Evolutionary conservation across 2,888 invertebrate species (phyloP).

Genomic region (Tetropium fuscum): DNA sequence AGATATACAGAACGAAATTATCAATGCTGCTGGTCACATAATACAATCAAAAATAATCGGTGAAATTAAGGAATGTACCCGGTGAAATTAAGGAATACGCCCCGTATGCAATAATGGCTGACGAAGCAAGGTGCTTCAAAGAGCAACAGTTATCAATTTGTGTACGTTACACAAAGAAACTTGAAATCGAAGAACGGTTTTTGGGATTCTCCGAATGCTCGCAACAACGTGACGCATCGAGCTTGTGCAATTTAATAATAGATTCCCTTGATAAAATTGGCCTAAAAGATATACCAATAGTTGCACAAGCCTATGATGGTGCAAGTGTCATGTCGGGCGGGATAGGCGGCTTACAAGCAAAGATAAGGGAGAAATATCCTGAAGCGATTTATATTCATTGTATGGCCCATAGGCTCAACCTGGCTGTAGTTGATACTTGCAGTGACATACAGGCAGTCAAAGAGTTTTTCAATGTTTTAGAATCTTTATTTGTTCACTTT

Average conservation of each 20-base stretch:
- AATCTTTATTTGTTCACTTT: conserved; percentile 37
- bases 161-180: conserved; percentile 21
- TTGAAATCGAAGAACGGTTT: conserved; percentile 26
- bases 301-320: conserved; percentile 40
- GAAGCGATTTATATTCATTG: conserved; percentile 18
- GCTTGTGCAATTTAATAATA: background rate
- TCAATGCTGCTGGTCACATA: conserved; percentile 1
- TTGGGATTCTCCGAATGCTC: conserved; percentile 24
- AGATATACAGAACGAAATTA: conserved; percentile 26
- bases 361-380: conserved; percentile 24
- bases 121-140: conserved; percentile 30
- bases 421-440: background rate
- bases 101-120: conserved; percentile 23
- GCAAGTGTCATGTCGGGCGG: conserved; percentile 39
- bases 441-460: background rate
- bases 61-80: conserved; percentile 8
- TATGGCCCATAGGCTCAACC: conserved; percentile 19
- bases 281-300: conserved; percentile 17
- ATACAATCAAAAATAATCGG: conserved; percentile 4
- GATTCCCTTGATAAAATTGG: conserved; percentile 2
- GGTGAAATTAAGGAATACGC: conserved; percentile 10
- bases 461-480: conserved; percentile 33
- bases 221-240: conserved; percentile 10
- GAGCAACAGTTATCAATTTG: conserved; percentile 25
- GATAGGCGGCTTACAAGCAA: conserved; percentile 32